Evolutionary conservation across 2,888 invertebrate species (phyloP), one percentile per base, ranked within the genome.

Genomic region (Parnassius smintheus): DNA sequence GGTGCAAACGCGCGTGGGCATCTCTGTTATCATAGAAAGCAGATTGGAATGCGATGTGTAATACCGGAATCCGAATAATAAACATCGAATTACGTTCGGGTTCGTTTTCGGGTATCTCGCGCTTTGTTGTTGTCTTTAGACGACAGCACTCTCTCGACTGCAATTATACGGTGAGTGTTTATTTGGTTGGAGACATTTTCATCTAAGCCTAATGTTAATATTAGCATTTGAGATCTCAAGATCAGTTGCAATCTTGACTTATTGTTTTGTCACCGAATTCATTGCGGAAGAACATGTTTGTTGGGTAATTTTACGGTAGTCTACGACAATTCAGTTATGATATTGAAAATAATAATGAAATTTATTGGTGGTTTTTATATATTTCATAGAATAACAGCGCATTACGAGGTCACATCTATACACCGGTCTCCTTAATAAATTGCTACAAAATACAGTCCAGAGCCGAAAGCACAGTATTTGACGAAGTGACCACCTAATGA

Each of bases 11-110:
- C 61, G 68, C 74, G 72, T 73, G 75, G 73, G 72, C 72, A 67
- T 74, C 65, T 68, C 65, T 85, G 81, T 86, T 87, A 77, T 86
- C 75, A 75, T 81, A 86, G 86, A 85, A 84, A 86, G 83, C 81
- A 79, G 75, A 74, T 75, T 75, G 84, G 81, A 83, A 85, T 82
- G 83, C 74, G 68, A 70, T 77, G 84, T 79, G 85, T 86, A 83
- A 86, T 81, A 87, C 86, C 80, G 81, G 85, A 80, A 82, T 82
- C 81, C 78, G 76, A 75, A 82, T 72, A 76, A 84, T 77, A 82
- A 84, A 83, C 78, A 79, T 66, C 66, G 70, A 73, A 78, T 78
- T 66, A 60, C 60, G 62, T 59, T 67, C 56, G 49, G 61, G 55
- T 62, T 59, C 66, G 62, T 13, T 62, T 57, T 60, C 55, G 52